Evolutionary conservation across 2,113 vertebrate genomes (phyloP).

Genomic region (human (Homo sapiens)): GRCh38 chr2:158483001-158483500

Average conservation of each 20-base stretch:
- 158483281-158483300: not conserved
- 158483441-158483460: not conserved
- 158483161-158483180: not conserved
- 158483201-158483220: not conserved
- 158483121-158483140: not conserved
- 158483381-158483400: not conserved
- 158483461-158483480: not conserved
- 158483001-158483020: not conserved
- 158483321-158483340: not conserved
- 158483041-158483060: not conserved
- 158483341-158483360: not conserved
- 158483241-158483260: not conserved
- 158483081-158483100: not conserved
- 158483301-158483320: conserved; percentile 12
- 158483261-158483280: not conserved
- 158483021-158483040: not conserved
- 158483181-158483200: not conserved
- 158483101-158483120: not conserved
- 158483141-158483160: not conserved
- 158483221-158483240: not conserved
- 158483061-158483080: not conserved
- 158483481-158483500: not conserved
- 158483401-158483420: not conserved
- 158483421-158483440: not conserved
- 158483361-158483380: not conserved